A percentile compares a stretch with the other conserved stretches of the same genome.
phyloP scores from a whole-genome alignment of 2,888 invertebrate species.

The Clostera curtula region DNA sequence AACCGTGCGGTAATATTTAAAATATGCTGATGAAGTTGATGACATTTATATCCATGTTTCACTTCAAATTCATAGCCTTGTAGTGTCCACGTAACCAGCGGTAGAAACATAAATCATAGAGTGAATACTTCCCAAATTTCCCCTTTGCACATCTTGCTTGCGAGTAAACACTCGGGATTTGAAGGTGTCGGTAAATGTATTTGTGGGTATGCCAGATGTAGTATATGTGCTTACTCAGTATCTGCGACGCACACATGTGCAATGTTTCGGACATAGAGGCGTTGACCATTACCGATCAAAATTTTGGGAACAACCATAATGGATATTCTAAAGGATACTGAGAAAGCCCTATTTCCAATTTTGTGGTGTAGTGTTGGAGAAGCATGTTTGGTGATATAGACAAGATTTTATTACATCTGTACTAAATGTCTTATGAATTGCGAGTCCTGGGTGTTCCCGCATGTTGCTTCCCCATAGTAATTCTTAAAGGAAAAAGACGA shows the following conservation, averaged over 20 bases:
- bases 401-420: background rate
- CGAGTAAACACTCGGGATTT: constrained; percentile 3
- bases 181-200: constrained; percentile 14
- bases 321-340: constrained; percentile 14
- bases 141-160: constrained; percentile 1
- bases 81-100: too few relatives aligned
- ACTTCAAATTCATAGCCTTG: too few relatives aligned
- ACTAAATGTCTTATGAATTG: background rate
- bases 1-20: too few relatives aligned
- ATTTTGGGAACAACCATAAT: constrained; percentile 19
- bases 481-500: constrained; percentile 11
- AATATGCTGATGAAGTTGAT: too few relatives aligned
- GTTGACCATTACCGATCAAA: too few relatives aligned
- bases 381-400: constrained; percentile 15
- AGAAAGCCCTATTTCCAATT: constrained; percentile 16
- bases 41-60: too few relatives aligned
- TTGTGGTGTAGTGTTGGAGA: constrained; percentile 14
- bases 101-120: too few relatives aligned
- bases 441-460: constrained; percentile 29
- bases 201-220: constrained; percentile 17
- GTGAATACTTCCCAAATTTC: too few relatives aligned
- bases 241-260: constrained; percentile 21
- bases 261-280: constrained; percentile 14
- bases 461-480: constrained; percentile 25
- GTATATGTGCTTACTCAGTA: constrained; percentile 21